phyloP scores from a whole-genome alignment of 1,140 invertebrate genomes.

The Tigriopus japonicus region DNA sequence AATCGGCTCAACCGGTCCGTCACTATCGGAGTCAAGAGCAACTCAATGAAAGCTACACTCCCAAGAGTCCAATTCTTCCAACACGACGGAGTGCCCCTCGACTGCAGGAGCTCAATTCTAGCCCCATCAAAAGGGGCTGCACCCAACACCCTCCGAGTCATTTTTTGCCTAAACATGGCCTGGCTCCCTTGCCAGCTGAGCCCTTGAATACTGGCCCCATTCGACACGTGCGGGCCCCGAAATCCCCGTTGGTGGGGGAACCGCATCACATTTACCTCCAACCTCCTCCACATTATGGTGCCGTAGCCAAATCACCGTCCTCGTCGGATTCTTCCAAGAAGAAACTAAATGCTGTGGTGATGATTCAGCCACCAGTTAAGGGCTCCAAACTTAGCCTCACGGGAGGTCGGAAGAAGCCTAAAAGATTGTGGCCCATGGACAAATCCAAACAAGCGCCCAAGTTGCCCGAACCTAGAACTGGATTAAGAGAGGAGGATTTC shows the following conservation, averaged over 20 bases:
- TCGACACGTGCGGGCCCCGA: neutral
- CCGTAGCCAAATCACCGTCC: constrained; percentile 2
- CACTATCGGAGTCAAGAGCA: neutral
- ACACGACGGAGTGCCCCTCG: neutral
- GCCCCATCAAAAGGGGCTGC: neutral
- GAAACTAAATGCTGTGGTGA: neutral
- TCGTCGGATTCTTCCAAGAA: constrained; percentile 8
- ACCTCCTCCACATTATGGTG: neutral
- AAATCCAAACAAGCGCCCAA: neutral
- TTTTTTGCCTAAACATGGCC: neutral
- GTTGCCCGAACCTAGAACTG: neutral
- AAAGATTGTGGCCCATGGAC: neutral
- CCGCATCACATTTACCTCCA: neutral
- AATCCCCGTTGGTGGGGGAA: neutral
- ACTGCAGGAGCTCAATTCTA: neutral
- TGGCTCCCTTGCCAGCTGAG: neutral
- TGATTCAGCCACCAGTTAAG: neutral
- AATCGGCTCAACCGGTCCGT: neutral
- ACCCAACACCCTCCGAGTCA: neutral
- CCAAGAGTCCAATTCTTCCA: neutral
- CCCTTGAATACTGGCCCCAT: neutral
- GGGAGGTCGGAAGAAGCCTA: neutral
- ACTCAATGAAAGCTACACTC: neutral
- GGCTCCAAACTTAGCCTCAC: neutral
- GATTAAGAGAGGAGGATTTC: neutral